Evolutionary conservation across 2,888 invertebrate genomes (phyloP).

Genomic region (Arenicola marina): DNA sequence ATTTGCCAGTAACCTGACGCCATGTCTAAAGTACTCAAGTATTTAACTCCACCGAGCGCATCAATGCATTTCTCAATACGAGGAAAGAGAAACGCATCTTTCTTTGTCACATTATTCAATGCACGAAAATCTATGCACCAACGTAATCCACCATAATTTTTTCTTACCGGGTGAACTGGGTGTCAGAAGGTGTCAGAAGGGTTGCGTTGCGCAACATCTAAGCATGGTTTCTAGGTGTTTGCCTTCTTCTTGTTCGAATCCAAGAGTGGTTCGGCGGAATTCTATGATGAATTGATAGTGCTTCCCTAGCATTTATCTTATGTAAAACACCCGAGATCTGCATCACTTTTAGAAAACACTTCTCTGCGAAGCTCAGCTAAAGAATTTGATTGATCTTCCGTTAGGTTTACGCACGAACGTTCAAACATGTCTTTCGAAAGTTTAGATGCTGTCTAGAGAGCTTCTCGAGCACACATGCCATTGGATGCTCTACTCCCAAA

Average conservation of each 20-base stretch:
- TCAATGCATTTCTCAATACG: neutral
- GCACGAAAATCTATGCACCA: neutral
- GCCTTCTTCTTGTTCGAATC: slow-evolving; percentile 23
- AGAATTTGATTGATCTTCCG: too few relatives aligned
- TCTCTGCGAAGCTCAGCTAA: too few relatives aligned
- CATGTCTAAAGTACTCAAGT: neutral
- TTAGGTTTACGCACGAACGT: too few relatives aligned
- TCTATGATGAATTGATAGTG: slow-evolving; percentile 12
- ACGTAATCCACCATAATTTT: neutral
- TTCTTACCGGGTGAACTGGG: neutral
- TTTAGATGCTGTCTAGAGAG: too few relatives aligned
- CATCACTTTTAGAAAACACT: too few relatives aligned
- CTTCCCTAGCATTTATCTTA: slow-evolving; percentile 9
- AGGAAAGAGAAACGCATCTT: neutral
- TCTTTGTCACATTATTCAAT: neutral
- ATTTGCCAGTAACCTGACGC: too few relatives aligned
- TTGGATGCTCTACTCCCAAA: too few relatives aligned
- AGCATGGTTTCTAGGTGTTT: slow-evolving; percentile 18
- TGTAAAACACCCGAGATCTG: too few relatives aligned
- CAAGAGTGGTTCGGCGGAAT: slow-evolving; percentile 17
- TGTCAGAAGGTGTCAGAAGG: neutral
- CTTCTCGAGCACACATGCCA: too few relatives aligned
- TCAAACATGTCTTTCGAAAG: too few relatives aligned
- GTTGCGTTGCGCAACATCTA: slow-evolving; percentile 1
- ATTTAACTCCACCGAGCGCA: neutral